Percentiles rank a stretch among this genome's conserved stretches.
These are phyloP conservation scores for Protaetia brevitarsis DNA, from an alignment of 1,140 invertebrate genomes.

Conservation along the genomic window DNA sequence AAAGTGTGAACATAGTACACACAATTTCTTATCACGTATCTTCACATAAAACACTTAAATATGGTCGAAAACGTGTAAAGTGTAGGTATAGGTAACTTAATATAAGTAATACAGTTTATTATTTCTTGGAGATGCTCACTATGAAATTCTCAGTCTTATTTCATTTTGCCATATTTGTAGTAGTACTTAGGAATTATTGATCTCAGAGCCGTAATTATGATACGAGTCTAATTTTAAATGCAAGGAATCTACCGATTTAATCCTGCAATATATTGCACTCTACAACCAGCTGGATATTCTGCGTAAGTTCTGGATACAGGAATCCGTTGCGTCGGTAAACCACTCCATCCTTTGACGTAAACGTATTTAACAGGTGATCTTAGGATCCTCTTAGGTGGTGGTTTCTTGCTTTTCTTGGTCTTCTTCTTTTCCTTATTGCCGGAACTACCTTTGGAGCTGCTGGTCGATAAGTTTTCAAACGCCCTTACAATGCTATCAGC, in stretches of 20 bases:
- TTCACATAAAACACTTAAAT: too few species aligned
- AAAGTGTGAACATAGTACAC: too few species aligned
- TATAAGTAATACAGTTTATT: too few species aligned
- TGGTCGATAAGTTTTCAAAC: conserved; percentile 64
- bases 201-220: too few species aligned
- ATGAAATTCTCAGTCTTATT: too few species aligned
- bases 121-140: too few species aligned
- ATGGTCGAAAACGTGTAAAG: too few species aligned
- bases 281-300: conserved; percentile 40
- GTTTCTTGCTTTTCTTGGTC: conserved; percentile 54
- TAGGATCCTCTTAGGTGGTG: conserved; percentile 64
- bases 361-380: conserved; percentile 72
- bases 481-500: conserved; percentile 61
- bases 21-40: too few species aligned
- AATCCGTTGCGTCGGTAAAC: conserved; percentile 73
- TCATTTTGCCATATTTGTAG: too few species aligned
- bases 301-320: conserved; percentile 51
- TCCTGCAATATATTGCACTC: conserved; percentile 43
- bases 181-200: too few species aligned
- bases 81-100: too few species aligned
- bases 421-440: conserved; percentile 51
- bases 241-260: conserved; percentile 48
- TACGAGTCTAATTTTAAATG: too few species aligned
- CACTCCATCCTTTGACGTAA: conserved; percentile 73
- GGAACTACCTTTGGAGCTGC: conserved; percentile 58